Percentiles rank a stretch among this genome's conserved stretches.
phyloP scores from a whole-genome alignment of 1,140 invertebrate genomes.

The Drepana arcuata region DNA sequence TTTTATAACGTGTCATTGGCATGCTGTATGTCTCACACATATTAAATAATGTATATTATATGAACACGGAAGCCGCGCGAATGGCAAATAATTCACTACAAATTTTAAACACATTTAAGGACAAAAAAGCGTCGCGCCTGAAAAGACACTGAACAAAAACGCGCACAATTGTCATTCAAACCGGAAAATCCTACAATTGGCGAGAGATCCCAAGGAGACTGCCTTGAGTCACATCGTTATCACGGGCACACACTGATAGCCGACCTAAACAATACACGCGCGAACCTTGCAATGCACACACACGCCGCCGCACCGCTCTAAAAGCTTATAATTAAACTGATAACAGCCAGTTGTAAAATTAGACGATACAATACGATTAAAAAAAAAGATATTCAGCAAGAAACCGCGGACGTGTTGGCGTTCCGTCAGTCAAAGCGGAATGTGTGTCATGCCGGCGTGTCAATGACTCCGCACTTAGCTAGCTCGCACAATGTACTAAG shows the following conservation, averaged over 20 bases:
- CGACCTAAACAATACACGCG: conserved; percentile 14
- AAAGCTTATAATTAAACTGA: conserved; percentile 3
- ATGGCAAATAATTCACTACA: no score
- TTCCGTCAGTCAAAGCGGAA: conserved; percentile 43
- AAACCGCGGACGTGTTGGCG: conserved; percentile 34
- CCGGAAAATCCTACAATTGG: conserved; percentile 10
- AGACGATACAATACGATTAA: conserved; percentile 18
- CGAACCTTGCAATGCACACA: no score
- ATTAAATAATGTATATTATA: no score
- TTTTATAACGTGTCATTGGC: no score
- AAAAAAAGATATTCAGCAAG: conserved; percentile 30
- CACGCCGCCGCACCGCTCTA: neutral
- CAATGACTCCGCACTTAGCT: conserved; percentile 37
- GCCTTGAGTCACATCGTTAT: conserved; percentile 16
- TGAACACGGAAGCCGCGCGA: no score
- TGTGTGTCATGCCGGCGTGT: conserved; percentile 58
- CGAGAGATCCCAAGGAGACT: conserved; percentile 12
- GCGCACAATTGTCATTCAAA: conserved; percentile 7
- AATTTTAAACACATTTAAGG: no score
- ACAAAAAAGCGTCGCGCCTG: no score
- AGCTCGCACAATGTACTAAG: conserved; percentile 11
- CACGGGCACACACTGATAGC: conserved; percentile 19
- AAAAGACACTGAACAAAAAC: conserved; percentile 3
- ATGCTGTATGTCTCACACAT: no score
- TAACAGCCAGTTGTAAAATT: conserved; percentile 16